phyloP scores from a whole-genome alignment of 2,888 invertebrate species.

The Scaptomyza reducta region DNA sequence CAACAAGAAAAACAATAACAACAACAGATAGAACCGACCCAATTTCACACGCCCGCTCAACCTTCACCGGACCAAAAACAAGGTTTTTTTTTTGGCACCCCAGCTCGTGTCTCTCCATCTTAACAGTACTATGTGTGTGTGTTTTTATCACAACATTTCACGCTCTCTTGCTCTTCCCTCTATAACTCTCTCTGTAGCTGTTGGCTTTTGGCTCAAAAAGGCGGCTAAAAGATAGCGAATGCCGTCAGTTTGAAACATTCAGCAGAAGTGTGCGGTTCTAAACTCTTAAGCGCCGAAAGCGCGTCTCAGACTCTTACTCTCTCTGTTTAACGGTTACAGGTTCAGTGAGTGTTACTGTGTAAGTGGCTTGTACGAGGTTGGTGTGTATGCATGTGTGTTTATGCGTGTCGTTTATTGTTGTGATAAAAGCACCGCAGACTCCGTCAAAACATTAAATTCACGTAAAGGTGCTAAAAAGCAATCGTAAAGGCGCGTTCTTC shows the following conservation, averaged over 20 bases:
- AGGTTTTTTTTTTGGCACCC: slow-evolving; percentile 28
- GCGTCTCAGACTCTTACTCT: slow-evolving; percentile 33
- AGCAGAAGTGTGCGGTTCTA: slow-evolving; percentile 75
- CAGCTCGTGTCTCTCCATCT: slow-evolving; percentile 35
- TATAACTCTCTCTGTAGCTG: neutral
- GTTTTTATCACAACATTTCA: slow-evolving; percentile 67
- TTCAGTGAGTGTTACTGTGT: slow-evolving; percentile 5
- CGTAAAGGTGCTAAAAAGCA: slow-evolving; percentile 49
- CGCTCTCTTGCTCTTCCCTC: slow-evolving; percentile 23
- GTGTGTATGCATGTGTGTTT: slow-evolving; percentile 2
- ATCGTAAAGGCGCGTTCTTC: slow-evolving; percentile 27
- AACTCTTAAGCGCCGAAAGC: slow-evolving; percentile 51
- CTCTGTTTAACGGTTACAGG: slow-evolving; percentile 26
- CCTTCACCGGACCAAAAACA: slow-evolving; percentile 49
- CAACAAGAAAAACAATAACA: slow-evolving; percentile 12
- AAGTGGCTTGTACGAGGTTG: neutral
- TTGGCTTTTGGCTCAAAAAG: slow-evolving; percentile 18
- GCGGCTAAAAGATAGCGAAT: slow-evolving; percentile 58
- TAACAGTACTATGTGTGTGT: slow-evolving; percentile 17
- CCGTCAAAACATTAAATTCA: slow-evolving; percentile 56
- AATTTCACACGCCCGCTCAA: slow-evolving; percentile 46
- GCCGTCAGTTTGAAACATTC: slow-evolving; percentile 77
- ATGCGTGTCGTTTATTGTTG: slow-evolving; percentile 52
- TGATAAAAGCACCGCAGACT: slow-evolving; percentile 38
- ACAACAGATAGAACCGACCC: slow-evolving; percentile 38